phyloP scores from a whole-genome alignment of 2,888 invertebrate species.

The Acanthosepion lycidas region DNA sequence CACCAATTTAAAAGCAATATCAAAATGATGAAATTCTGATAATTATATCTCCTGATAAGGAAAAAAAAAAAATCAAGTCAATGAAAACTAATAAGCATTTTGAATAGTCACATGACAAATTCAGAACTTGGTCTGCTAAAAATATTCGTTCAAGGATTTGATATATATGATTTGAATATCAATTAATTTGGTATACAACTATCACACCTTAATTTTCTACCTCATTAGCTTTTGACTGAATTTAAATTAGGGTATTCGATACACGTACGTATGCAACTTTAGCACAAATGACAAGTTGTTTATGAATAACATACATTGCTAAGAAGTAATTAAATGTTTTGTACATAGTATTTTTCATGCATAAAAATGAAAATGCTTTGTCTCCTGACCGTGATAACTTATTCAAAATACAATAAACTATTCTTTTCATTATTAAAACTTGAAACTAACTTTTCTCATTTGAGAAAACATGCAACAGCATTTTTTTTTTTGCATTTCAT shows the following conservation, averaged over 20 bases:
- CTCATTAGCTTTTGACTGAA: not conserved
- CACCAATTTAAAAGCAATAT: slow-evolving; percentile 33
- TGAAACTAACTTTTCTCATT: no score
- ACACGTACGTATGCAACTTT: slow-evolving; percentile 7
- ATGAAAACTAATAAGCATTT: slow-evolving; percentile 33
- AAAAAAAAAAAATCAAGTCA: slow-evolving; percentile 33
- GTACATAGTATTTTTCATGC: not conserved
- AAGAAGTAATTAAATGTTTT: slow-evolving; percentile 12
- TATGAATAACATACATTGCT: slow-evolving; percentile 33
- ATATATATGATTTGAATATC: slow-evolving; percentile 33
- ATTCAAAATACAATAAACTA: not conserved
- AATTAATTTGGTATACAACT: slow-evolving; percentile 33
- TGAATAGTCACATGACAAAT: not conserved
- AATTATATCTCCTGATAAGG: not conserved
- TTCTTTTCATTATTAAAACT: not conserved
- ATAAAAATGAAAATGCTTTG: not conserved
- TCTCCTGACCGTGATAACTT: not conserved
- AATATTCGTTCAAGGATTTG: not conserved
- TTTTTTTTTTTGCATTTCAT: no score
- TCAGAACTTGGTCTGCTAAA: not conserved
- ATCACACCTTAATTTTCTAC: slow-evolving; percentile 33
- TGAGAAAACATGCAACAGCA: no score
- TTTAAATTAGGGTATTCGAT: not conserved
- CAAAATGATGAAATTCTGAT: slow-evolving; percentile 14
- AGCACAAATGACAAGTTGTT: not conserved